A percentile compares a stretch with the other conserved stretches of the same genome.
Evolutionary conservation across 2,888 invertebrate species (phyloP).

Genomic region (Cybosia mesomella): DNA sequence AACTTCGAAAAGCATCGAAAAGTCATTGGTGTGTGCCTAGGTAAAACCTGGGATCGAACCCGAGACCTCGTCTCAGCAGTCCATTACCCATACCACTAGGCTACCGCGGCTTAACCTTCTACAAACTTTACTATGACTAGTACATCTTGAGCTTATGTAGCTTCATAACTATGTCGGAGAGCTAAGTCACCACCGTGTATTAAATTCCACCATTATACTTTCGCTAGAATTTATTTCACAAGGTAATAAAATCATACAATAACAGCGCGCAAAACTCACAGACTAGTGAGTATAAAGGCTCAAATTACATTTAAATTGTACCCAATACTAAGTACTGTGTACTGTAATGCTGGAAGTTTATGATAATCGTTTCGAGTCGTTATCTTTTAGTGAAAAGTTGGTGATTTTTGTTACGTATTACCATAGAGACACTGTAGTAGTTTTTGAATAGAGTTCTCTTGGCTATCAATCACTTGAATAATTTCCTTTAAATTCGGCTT

Average conservation of each 20-base stretch:
- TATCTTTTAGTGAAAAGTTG: conserved; percentile 47
- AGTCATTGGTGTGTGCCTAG: too few relatives aligned
- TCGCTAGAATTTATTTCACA: neutral
- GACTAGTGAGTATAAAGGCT: conserved; percentile 40
- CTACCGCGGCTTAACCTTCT: too few relatives aligned
- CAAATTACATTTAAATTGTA: conserved; percentile 46
- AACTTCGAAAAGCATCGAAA: too few relatives aligned
- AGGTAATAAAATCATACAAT: conserved; percentile 16
- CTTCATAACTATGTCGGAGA: too few relatives aligned
- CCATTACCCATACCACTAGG: too few relatives aligned
- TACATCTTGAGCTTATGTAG: too few relatives aligned
- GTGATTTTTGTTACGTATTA: conserved; percentile 43
- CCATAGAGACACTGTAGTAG: conserved; percentile 13
- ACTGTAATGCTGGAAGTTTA: conserved; percentile 57
- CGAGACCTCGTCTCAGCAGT: too few relatives aligned
- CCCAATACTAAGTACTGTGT: conserved; percentile 17
- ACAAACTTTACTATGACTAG: too few relatives aligned
- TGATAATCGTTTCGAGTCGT: conserved; percentile 55
- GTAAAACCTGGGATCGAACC: too few relatives aligned
- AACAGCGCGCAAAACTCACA: conserved; percentile 23
- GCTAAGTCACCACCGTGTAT: neutral
- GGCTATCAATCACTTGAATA: neutral
- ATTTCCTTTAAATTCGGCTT: neutral
- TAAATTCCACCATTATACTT: neutral
- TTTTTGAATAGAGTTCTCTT: neutral